These are phyloP conservation scores for Ambastaia sidthimunki DNA, from an alignment of 2,797 vertebrate genomes.

Conservation along the genomic window DNA sequence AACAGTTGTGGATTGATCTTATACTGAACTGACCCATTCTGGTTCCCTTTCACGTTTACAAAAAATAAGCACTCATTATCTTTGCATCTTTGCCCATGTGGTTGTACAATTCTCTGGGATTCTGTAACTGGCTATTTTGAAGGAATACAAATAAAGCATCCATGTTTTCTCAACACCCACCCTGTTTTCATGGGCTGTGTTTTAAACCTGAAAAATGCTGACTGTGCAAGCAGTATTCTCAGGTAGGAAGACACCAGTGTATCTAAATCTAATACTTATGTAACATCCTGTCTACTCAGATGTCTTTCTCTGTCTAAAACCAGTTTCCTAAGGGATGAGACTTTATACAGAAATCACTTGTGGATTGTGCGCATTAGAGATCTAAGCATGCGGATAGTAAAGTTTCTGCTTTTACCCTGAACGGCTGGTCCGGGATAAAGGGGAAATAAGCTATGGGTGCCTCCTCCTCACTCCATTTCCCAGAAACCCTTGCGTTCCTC, in stretches of 20 bases:
- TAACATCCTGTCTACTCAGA: too few species aligned
- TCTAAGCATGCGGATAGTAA: constrained; percentile 13
- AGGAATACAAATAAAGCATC: not conserved
- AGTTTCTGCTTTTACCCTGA: constrained; percentile 83
- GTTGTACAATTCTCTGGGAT: constrained; percentile 21
- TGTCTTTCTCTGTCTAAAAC: too few species aligned
- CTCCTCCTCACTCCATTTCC: constrained; percentile 91
- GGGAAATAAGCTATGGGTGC: constrained; percentile 91
- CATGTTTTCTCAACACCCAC: not conserved
- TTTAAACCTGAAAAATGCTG: not conserved
- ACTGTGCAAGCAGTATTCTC: not conserved
- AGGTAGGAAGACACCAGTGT: too few species aligned
- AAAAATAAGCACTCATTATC: constrained; percentile 58
- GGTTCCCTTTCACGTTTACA: constrained; percentile 49
- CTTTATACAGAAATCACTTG: not conserved
- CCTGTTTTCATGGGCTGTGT: not conserved
- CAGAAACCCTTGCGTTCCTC: constrained; percentile 87
- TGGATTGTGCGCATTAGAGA: constrained; percentile 8
- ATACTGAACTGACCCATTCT: constrained; percentile 56
- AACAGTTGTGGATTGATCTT: constrained; percentile 48
- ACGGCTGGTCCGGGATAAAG: constrained; percentile 97
- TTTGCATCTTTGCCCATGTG: constrained; percentile 43
- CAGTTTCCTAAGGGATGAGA: too few species aligned
- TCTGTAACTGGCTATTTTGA: constrained; percentile 15
- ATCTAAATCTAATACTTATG: not conserved